phyloP scores from a whole-genome alignment of 1,140 invertebrate species.

The Tachypleus tridentatus region DNA sequence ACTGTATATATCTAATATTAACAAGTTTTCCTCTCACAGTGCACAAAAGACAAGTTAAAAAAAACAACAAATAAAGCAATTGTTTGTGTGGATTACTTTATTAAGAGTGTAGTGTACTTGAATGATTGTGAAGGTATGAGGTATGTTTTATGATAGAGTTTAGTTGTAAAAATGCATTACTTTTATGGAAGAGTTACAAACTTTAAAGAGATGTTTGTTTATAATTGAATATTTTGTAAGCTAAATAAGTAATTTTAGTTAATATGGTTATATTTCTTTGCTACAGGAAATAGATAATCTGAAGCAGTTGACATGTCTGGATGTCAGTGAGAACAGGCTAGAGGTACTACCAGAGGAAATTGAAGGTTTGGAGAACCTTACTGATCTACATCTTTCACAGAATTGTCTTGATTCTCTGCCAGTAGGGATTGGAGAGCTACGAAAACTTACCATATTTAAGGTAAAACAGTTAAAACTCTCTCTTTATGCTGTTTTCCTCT shows the following conservation, averaged over 20 bases:
- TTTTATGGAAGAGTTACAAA: too few species aligned
- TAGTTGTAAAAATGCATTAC: too few species aligned
- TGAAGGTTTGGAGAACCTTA: constrained; percentile 74
- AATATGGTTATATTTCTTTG: neutral
- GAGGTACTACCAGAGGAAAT: constrained; percentile 92
- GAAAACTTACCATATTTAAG: constrained; percentile 87
- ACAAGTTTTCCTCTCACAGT: neutral
- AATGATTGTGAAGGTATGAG: too few species aligned
- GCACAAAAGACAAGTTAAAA: neutral
- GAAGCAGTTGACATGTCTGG: constrained; percentile 75
- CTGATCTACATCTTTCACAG: constrained; percentile 91
- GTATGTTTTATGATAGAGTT: too few species aligned
- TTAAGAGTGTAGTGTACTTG: too few species aligned
- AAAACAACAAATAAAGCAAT: too few species aligned
- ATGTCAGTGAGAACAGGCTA: constrained; percentile 87
- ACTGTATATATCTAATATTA: neutral
- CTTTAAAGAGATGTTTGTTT: too few species aligned
- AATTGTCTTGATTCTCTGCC: constrained; percentile 90
- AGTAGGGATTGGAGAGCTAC: constrained; percentile 79
- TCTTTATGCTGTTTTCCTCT: neutral
- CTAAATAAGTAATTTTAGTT: too few species aligned
- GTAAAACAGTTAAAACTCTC: constrained; percentile 40
- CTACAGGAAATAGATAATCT: constrained; percentile 77
- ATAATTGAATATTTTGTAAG: too few species aligned
- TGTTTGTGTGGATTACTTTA: too few species aligned